phyloP scores from a whole-genome alignment of 1,140 invertebrate genomes.

The Coptotermes formosanus region DNA sequence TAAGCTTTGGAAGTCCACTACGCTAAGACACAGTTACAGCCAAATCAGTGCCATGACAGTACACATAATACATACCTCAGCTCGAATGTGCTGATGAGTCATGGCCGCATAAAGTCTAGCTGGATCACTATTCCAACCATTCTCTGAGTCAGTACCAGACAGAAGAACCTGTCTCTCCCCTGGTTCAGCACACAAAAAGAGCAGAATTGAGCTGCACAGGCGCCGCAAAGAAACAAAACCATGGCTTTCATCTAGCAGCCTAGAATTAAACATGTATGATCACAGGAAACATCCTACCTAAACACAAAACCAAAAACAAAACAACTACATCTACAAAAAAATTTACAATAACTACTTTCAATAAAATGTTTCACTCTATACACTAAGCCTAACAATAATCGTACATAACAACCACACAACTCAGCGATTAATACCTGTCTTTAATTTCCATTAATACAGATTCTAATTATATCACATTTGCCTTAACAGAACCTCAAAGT shows the following conservation, averaged over 20 bases:
- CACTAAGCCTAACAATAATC: no score
- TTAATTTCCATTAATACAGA: no score
- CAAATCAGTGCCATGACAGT: background rate
- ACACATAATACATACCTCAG: slow-evolving; percentile 44
- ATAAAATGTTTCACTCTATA: no score
- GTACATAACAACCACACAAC: no score
- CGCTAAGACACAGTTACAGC: no score
- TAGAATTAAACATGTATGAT: background rate
- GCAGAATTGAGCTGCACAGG: background rate
- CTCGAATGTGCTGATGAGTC: slow-evolving; percentile 48
- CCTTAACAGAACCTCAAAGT: no score
- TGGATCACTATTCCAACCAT: slow-evolving; percentile 41
- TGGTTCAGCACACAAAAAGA: slow-evolving; percentile 42
- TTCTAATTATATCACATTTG: no score
- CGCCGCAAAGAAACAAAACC: background rate
- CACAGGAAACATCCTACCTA: no score
- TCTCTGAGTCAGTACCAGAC: slow-evolving; percentile 25
- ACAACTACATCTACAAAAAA: background rate
- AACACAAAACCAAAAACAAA: background rate
- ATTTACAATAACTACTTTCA: no score
- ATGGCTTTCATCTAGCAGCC: slow-evolving; percentile 31
- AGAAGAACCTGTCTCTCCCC: slow-evolving; percentile 38
- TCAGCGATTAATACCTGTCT: no score
- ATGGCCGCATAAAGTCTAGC: slow-evolving; percentile 45
- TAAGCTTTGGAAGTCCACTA: no score